Base-by-base conservation (phyloP, 2,113 vertebrate species). In the Ia io region DNA sequence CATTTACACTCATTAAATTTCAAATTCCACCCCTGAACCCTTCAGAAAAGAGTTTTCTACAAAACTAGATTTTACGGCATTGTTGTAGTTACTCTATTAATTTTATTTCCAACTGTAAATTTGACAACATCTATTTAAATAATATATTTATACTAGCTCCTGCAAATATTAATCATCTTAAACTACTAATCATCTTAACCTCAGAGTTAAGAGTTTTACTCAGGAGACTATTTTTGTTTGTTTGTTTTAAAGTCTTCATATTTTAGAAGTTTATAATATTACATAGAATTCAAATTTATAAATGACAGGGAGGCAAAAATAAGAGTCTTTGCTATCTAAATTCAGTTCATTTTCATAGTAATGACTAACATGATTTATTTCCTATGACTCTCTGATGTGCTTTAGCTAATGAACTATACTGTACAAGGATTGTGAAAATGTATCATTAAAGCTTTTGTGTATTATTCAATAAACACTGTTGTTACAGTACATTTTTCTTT, bases 1-100 rank as follows among this genome's bases (percentile, higher is more conserved):
- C 95, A 95, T 97, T 97, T 96, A 93, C 53, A 89, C 78, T 96
- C 93, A 96, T 97, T 96, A 95, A 93, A 96, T 96, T 97, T 97
- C 95, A 96, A 94, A 95, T 88, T 88, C 95, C 4, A 91, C 53
- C 85, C 80, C 74, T 94, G 80, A 96, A 90, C 49, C 28, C 40
- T 92, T 70, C 77, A 74, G 74, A 56, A 92, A 94, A 95, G 74
- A 71, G 82, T 79, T 92, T 90, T 42, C 37, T 59, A 65, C 16
- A 89, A 91, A 95, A 69, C 40, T 49, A 12, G 37, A 84, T 30
- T 73, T 79, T 16, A 49, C 65, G 23, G 10, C 65, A 22, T 22
- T 85, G 35, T 93, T 67, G 3, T 71, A 79, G 37, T 35, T 35
- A 78, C 44, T 95, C 59, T n/a, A 63, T 79, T 74, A 56, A 74